Base-by-base conservation (phyloP, 2,113 vertebrate species). In the Vidua macroura region DNA sequence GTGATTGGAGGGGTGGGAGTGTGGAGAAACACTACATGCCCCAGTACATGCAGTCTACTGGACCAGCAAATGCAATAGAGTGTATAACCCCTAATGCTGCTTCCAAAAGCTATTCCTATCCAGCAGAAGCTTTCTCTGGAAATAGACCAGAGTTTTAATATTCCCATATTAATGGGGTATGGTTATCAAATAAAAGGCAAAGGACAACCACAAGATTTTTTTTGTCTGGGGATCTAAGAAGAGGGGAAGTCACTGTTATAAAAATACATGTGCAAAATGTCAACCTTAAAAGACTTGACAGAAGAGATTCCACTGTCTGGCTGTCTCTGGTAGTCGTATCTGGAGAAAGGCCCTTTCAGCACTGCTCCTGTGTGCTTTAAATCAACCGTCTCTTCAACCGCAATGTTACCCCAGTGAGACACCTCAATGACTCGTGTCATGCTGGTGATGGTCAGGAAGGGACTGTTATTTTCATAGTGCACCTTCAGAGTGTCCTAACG, bases 351-450 rank as follows among this genome's bases (percentile, higher is more conserved):
- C 3, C 99, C 99, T 95, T 99, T 99, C n/a, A 99, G 98, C 48
- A 97, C 91, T 13, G 99, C 99, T 16, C 99, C 99, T 0, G 99
- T 99, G 96, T 99, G 99, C 93, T 99, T 99, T 90, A 99, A 93
- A 95, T 99, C 99, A 44, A 99, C 98, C 0, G 99, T 99, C 90
- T 99, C 99, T 78, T 99, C 99, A 82, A 99, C 99, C 0, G 99
- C 99, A 44, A 99, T 99, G 96, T 99, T 99, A 4, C 99, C 99
- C 99, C 99, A 99, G 96, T 99, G 99, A 55, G 99, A 99, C 46
- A 99, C 99, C 96, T 99, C 99, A 0, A 99, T 99, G 88, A 98
- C 98, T 20, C 99, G 98, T 10, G 98, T 98, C 98, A 99, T 99
- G 84, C 98, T 98, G 90, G 98, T 99, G 97, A 99, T 99, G 72